These are phyloP conservation scores for Jaculus jaculus DNA, from an alignment of 2,113 vertebrate species.

Conservation along the genomic window DNA sequence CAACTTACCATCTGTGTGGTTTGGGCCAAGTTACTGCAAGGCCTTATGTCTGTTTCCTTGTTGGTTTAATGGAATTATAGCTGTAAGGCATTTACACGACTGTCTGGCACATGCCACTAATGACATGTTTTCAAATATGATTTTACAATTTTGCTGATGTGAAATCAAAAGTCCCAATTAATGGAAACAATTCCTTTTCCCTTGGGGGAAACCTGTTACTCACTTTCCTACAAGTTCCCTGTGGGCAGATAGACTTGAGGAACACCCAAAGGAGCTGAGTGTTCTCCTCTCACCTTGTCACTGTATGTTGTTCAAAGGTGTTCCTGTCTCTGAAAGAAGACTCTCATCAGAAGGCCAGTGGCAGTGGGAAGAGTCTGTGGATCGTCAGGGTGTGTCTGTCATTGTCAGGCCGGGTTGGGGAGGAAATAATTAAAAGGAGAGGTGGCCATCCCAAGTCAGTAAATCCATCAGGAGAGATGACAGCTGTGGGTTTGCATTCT, in stretches of 20 bases:
- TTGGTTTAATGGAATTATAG: background rate
- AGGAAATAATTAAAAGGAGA: constrained; percentile 67
- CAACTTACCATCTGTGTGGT: background rate
- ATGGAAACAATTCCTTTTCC: background rate
- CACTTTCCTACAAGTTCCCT: background rate
- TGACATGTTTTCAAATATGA: constrained; percentile 7
- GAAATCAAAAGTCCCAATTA: background rate
- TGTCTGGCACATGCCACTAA: background rate
- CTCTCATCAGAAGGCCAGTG: constrained; percentile 42
- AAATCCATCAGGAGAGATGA: constrained; percentile 63
- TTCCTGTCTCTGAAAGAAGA: constrained; percentile 36
- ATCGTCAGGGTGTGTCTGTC: constrained; percentile 52
- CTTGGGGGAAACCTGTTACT: background rate
- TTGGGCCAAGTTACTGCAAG: background rate
- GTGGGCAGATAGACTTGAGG: background rate
- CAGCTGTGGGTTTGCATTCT: constrained; percentile 71
- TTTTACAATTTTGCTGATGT: background rate
- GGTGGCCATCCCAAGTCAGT: constrained; percentile 58
- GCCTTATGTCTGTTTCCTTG: background rate
- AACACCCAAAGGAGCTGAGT: background rate
- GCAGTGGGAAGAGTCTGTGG: constrained; percentile 32
- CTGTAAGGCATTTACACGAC: constrained; percentile 5
- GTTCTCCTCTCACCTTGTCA: background rate
- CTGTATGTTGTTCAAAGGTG: background rate
- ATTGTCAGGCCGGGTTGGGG: constrained; percentile 17